Evolutionary conservation across 2,888 invertebrate genomes (phyloP).

Genomic region (Dioctria linearis): DNA sequence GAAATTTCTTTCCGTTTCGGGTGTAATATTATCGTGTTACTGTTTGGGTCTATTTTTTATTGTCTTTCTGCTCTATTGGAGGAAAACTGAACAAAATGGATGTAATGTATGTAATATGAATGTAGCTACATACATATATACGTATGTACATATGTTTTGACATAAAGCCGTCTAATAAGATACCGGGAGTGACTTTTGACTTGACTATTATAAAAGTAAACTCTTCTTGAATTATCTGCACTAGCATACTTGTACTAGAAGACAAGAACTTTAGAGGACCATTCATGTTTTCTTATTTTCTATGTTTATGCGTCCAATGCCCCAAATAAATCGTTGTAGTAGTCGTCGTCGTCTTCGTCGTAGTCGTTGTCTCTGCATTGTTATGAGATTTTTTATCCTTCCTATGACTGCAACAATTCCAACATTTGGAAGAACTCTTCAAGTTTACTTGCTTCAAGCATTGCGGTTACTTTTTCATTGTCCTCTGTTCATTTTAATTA

Average conservation of each 20-base stretch:
- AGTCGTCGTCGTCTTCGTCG: too few species aligned
- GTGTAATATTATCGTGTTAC: not conserved
- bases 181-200: too few species aligned
- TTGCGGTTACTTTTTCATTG: not conserved
- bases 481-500: not conserved
- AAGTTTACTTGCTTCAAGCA: constrained; percentile 3
- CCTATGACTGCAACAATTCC: not conserved
- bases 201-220: too few species aligned
- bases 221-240: not conserved
- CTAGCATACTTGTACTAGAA: not conserved
- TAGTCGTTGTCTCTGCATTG: too few species aligned
- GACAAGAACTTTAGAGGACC: not conserved
- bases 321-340: not conserved
- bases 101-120: too few species aligned
- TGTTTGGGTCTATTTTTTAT: not conserved
- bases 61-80: not conserved
- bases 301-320: constrained; percentile 13
- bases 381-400: not conserved
- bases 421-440: not conserved
- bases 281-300: not conserved
- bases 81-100: too few species aligned
- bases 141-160: too few species aligned
- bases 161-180: too few species aligned
- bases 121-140: too few species aligned
- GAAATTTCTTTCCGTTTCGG: not conserved